Base-by-base conservation (phyloP, 1,140 invertebrate species). In the Diuraphis noxia region DNA sequence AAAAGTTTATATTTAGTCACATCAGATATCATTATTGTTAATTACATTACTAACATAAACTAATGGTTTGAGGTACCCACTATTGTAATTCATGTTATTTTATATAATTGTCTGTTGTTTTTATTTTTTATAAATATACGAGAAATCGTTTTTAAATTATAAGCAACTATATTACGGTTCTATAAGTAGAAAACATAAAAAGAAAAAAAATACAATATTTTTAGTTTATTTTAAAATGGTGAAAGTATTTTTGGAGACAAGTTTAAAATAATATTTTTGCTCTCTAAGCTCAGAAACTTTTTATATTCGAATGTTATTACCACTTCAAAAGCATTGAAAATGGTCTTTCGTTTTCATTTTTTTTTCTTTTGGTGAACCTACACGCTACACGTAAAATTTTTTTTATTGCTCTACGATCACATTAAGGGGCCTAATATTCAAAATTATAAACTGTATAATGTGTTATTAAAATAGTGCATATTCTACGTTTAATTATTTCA, bases 241-340 rank as follows among this genome's bases (percentile, higher is more conserved):
- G 36, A 23, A 23, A 6, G 19, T 79, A 79, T 79, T 36, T 79
- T 36, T 79, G 72, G 72, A 79, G 72, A 79, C 72, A 36, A 36
- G 34, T 79, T 79, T 79, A 79, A 36, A 36, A 79, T 77, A 79
- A 36, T 79, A 36, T 79, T 79, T 34, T 79, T 19, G 34, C 19
- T 36, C 21, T 8, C 34, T 8, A 36, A 36, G 72, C 34, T 36
- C 34, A 36, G 21, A 79, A 79, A 79, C 34, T 36, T 79, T 79
- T 79, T 79, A 36, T 36, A 36, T 36, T 36, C 21, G 19, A 79
- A 34, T 23, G 19, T 21, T 36, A 79, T 79, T 79, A 79, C 72
- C 34, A 79, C 72, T 79, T 36, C 34, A 79, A 79, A 79, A 79
- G n/a, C 34, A 79, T 36, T 79, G 72, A 79, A 79, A 79, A 79